phyloP scores from a whole-genome alignment of 2,113 vertebrate genomes.

The Aramus guarauna region DNA sequence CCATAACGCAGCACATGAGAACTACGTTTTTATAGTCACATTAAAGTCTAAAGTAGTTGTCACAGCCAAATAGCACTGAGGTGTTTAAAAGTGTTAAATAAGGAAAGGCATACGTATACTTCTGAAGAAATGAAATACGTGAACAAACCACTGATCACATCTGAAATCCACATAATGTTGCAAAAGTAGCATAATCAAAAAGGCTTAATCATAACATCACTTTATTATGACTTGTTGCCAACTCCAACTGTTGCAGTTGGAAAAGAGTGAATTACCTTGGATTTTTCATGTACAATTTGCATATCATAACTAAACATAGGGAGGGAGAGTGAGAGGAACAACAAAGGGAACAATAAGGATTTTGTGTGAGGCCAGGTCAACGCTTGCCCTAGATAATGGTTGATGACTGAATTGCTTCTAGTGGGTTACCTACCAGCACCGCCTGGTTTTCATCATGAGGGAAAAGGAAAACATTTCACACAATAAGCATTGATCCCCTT shows the following conservation, averaged over 20 bases:
- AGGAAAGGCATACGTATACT: neutral
- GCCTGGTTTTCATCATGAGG: slow-evolving; percentile 33
- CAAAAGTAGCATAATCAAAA: neutral
- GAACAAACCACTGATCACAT: neutral
- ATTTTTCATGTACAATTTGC: slow-evolving; percentile 10
- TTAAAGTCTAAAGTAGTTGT: neutral
- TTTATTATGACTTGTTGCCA: neutral
- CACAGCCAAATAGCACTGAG: neutral
- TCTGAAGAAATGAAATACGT: neutral
- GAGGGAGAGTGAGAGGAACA: neutral
- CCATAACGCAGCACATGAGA: neutral
- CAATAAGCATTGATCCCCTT: neutral
- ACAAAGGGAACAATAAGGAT: neutral
- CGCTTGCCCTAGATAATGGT: neutral
- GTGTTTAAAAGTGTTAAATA: neutral
- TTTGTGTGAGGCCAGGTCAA: slow-evolving; percentile 42
- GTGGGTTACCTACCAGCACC: neutral
- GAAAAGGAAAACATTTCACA: slow-evolving; percentile 13
- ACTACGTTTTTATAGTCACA: neutral
- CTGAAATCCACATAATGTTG: neutral
- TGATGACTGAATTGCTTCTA: slow-evolving; percentile 20
- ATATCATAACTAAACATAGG: neutral
- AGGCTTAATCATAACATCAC: neutral
- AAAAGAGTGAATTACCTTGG: slow-evolving; percentile 4
- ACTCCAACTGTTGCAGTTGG: neutral